Conservation (phyloP, 2,888 invertebrate genomes). For the Charanyca ferruginea region DNA sequence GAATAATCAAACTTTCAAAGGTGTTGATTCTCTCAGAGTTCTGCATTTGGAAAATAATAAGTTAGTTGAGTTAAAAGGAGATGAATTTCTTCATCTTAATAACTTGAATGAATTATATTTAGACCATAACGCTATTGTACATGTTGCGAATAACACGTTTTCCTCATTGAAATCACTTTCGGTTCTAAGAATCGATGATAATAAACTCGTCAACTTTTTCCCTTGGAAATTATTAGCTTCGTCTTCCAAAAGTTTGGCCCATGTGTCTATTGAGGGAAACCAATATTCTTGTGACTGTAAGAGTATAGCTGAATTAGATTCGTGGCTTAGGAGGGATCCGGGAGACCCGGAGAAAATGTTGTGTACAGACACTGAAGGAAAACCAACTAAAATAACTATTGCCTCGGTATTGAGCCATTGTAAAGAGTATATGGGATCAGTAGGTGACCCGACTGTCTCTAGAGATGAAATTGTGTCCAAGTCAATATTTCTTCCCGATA, state of each 20-base stretch:
- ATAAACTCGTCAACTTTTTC: constrained; percentile 94
- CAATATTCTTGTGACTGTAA: constrained; percentile 96
- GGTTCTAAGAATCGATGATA: constrained; percentile 94
- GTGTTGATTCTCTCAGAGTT: constrained; percentile 93
- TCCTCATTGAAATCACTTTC: constrained; percentile 93
- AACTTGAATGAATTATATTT: constrained; percentile 94
- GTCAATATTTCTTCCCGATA: constrained; percentile 92
- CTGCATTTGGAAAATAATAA: constrained; percentile 95
- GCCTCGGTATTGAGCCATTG: constrained; percentile 91
- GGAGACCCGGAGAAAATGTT: constrained; percentile 93
- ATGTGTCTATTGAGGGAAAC: constrained; percentile 94
- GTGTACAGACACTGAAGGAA: constrained; percentile 91
- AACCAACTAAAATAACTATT: constrained; percentile 89
- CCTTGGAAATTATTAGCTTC: constrained; percentile 94
- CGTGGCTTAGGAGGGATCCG: constrained; percentile 93
- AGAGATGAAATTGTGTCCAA: constrained; percentile 90
- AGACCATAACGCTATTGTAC: constrained; percentile 94
- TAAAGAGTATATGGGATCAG: constrained; percentile 92
- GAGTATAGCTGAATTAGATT: constrained; percentile 93
- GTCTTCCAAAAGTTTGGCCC: constrained; percentile 91
- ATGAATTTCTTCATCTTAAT: constrained; percentile 95
- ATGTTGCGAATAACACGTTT: constrained; percentile 95
- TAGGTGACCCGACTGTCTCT: constrained; percentile 85
- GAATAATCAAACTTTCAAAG: constrained; percentile 96
- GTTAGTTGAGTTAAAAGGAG: constrained; percentile 94